Evolutionary conservation across 2,888 invertebrate genomes (phyloP).

Genomic region (Pachymerium ferrugineum): DNA sequence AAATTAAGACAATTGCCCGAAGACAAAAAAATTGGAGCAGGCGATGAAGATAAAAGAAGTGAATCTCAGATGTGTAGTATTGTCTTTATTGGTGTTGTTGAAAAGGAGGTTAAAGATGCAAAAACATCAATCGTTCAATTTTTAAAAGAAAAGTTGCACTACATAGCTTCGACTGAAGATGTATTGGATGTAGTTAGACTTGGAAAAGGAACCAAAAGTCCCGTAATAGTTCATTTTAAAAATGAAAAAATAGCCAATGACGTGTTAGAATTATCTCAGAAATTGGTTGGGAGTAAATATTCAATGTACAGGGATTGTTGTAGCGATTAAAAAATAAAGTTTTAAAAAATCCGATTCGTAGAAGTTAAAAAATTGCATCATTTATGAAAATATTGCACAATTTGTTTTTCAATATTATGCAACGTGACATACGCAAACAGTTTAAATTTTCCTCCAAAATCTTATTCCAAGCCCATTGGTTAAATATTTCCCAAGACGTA

Average conservation of each 20-base stretch:
- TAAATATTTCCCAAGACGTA: too few species aligned
- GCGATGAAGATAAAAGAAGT: neutral
- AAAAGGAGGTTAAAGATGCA: neutral
- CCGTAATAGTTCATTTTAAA: neutral
- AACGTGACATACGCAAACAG: too few species aligned
- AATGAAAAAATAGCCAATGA: neutral
- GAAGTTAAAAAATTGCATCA: too few species aligned
- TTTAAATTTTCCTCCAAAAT: too few species aligned
- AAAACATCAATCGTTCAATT: neutral
- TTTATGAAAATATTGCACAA: too few species aligned
- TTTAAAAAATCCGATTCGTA: neutral
- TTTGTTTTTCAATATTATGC: too few species aligned
- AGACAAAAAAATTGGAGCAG: neutral
- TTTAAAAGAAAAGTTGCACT: neutral
- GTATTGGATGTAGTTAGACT: too few species aligned
- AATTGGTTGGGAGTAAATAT: neutral
- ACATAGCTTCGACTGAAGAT: too few species aligned
- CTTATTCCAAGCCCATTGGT: too few species aligned
- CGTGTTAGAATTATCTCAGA: neutral
- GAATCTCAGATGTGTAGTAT: neutral
- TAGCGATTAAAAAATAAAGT: neutral
- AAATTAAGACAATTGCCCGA: neutral
- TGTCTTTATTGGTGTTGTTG: neutral
- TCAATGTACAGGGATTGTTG: neutral
- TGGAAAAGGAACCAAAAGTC: neutral